Conservation (phyloP, 2,113 vertebrate genomes). For the Hippolais icterina region DNA sequence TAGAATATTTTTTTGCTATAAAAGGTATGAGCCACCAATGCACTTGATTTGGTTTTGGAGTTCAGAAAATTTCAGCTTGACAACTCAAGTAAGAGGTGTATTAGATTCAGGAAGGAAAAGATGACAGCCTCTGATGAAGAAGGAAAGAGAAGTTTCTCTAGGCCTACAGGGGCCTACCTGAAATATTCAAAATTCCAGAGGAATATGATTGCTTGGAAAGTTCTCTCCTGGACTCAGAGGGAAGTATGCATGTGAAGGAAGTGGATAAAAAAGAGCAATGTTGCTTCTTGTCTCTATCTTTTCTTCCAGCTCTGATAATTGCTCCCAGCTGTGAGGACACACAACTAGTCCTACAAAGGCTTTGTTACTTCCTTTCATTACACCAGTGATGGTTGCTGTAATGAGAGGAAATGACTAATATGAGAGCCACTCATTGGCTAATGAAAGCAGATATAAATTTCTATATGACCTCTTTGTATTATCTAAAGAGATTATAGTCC, state of each 20-base stretch:
- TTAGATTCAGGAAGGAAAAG: neutral
- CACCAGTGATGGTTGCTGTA: neutral
- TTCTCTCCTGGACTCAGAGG: neutral
- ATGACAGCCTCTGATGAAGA: neutral
- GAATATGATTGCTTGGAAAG: neutral
- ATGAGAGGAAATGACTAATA: neutral
- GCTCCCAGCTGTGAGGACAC: neutral
- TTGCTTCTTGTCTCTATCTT: neutral
- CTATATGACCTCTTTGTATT: neutral
- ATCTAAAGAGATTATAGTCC: neutral
- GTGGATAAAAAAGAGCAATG: neutral
- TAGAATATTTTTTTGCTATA: neutral
- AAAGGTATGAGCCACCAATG: neutral
- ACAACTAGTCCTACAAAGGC: neutral
- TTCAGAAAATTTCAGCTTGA: neutral
- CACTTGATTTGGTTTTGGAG: conserved; percentile 1
- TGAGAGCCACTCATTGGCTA: neutral
- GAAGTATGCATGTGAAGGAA: neutral
- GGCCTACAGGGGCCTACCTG: neutral
- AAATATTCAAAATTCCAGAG: neutral
- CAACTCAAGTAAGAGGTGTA: neutral
- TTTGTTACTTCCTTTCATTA: neutral
- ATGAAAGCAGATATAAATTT: neutral
- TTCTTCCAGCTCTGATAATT: neutral
- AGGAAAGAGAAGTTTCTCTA: neutral